A percentile compares a stretch with the other conserved stretches of the same genome.
Evolutionary conservation across 2,797 vertebrate genomes (phyloP).

Genomic region (Pantherophis alleghaniensis): DNA sequence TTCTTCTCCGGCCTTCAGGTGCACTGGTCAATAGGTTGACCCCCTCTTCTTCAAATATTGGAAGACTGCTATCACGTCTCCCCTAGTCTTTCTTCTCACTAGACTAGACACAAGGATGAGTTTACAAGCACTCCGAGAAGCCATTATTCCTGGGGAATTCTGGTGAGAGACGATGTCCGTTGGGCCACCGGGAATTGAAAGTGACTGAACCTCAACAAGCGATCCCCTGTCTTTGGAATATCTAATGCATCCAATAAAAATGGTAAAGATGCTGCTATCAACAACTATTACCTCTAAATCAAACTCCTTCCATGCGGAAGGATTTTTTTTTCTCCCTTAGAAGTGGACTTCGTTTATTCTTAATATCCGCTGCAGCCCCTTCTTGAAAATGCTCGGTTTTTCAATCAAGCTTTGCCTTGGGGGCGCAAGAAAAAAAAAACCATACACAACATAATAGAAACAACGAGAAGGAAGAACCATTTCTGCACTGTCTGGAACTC

Average conservation of each 20-base stretch:
- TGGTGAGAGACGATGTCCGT: background rate
- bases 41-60: background rate
- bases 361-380: constrained; percentile 10
- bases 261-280: background rate
- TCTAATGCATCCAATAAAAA: background rate
- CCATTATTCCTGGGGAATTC: background rate
- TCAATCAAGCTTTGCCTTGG: background rate
- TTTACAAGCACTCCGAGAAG: background rate
- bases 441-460: background rate
- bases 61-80: background rate
- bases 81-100: background rate
- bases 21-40: too few relatives aligned
- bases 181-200: background rate
- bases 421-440: background rate
- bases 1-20: too few relatives aligned
- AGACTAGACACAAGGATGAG: background rate
- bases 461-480: background rate
- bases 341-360: background rate
- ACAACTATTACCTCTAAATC: background rate
- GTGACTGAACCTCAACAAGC: background rate
- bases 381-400: background rate
- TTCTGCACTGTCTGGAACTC: background rate
- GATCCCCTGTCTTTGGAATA: background rate
- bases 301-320: background rate
- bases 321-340: background rate